Evolutionary conservation across 2,888 invertebrate genomes (phyloP), one percentile per base, ranked within the genome.

Genomic region (Arge pagana): DNA sequence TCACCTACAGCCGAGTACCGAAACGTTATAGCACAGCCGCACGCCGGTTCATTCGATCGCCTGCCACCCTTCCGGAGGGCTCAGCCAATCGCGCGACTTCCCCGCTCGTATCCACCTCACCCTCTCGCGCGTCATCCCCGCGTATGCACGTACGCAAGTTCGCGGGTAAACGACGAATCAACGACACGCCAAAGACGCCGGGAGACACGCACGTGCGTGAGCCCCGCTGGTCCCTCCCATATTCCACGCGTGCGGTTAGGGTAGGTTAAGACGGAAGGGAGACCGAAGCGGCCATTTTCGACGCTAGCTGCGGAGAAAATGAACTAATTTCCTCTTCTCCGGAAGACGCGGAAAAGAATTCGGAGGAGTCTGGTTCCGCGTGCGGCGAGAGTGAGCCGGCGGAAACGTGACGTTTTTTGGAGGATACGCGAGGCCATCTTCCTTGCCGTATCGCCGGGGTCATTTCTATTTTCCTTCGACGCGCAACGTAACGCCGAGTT

Each of bases 401-500:
- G n/a, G n/a, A n/a, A n/a, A n/a, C n/a, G n/a, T n/a, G n/a, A n/a
- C n/a, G n/a, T n/a, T n/a, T n/a, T n/a, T n/a, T n/a, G n/a, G n/a
- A n/a, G n/a, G n/a, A n/a, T n/a, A n/a, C n/a, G n/a, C n/a, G n/a
- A n/a, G n/a, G n/a, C n/a, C n/a, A n/a, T n/a, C n/a, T n/a, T n/a
- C n/a, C n/a, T n/a, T n/a, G n/a, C 16, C 30, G n/a, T 33, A 33
- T 33, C 33, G 13, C n/a, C 33, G 48, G 42, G 52, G 30, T 52
- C 48, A 52, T 31, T 45, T 31, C 28, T 52, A 50, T 50, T 52
- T 52, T 52, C 48, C 45, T 45, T 45, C 39, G 21, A 48, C 52
- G 48, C 52, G 24, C 35, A n/a, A 2, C 31, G 24, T 39, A 26
- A 21, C 8, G 28, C 26, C 56, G 72, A 68, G 76, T 76, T 76